A percentile compares a stretch with the other conserved stretches of the same genome.
Evolutionary conservation across 2,888 invertebrate genomes (phyloP).

Genomic region (Lepidocyrtinus sp.): DNA sequence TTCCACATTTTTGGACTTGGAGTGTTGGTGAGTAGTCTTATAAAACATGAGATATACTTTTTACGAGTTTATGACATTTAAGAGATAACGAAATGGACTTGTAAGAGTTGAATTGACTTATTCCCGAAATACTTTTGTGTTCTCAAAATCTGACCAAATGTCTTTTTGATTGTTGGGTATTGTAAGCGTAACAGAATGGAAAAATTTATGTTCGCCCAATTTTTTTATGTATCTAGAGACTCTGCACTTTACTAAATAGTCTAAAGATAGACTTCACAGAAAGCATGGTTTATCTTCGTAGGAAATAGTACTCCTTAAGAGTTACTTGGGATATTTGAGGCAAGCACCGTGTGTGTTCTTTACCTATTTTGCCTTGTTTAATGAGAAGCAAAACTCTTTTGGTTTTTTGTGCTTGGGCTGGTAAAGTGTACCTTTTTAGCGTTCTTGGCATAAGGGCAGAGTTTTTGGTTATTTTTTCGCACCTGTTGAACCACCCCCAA

Average conservation of each 20-base stretch:
- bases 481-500: constrained; percentile 2
- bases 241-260: background rate
- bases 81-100: background rate
- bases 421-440: too few relatives aligned
- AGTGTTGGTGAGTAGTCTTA: constrained; percentile 1
- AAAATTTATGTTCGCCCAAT: background rate
- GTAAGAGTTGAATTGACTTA: background rate
- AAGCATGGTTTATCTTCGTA: background rate
- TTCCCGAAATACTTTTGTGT: background rate
- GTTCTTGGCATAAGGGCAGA: too few relatives aligned
- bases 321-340: background rate
- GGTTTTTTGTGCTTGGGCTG: too few relatives aligned
- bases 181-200: background rate
- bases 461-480: background rate
- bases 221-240: background rate
- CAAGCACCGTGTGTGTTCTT: background rate
- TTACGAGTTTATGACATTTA: constrained; percentile 18
- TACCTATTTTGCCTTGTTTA: background rate
- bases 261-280: background rate
- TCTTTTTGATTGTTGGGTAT: background rate
- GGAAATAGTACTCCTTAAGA: background rate
- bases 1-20: background rate
- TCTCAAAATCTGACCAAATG: background rate
- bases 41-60: background rate
- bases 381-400: too few relatives aligned